Evolutionary conservation across 2,888 invertebrate genomes (phyloP), one percentile per base, ranked within the genome.

Genomic region (Eledone cirrhosa): DNA sequence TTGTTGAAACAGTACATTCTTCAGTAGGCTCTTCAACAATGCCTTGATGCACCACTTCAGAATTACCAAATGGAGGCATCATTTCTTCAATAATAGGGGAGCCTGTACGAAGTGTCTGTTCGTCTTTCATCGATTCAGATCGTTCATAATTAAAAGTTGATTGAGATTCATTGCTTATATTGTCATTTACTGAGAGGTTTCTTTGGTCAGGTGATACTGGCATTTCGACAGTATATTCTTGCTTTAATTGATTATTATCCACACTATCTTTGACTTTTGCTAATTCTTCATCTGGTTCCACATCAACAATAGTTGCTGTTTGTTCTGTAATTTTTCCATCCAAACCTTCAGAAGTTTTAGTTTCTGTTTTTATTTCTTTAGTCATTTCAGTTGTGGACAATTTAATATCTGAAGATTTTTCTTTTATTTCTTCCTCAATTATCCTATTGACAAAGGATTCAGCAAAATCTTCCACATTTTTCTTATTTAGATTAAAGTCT

Each of bases 21-120:
- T 72, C 72, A 41, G 16, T n/a, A 72, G 72, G 72, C 22, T 72
- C 72, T 33, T 72, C 72, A 72, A 72, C 41, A 27, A 72, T 72
- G 72, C 72, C 72, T 41, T 31, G 72, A 41, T 72, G 72, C n/a
- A 31, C 72, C n/a, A 31, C 72, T 72, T 72, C 72, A 31, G 33
- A 41, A 7, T 11, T 29, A 19, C 31, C 22, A 72, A 72, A 72
- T 72, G 72, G 72, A 2, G 72, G 31, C 72, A 33, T 22, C 41
- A 72, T 41, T 72, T 72, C 72, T 72, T 72, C 72, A 72, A 72
- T 72, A 24, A 72, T 11, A 41, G 72, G 72, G 0, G 72, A 22
- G 22, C 22, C n/a, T 5, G 33, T n/a, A 11, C n/a, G 41, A 72
- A 41, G 8, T 41, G 41, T 41, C 8, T 11, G 41, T 41, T 41